Base-by-base conservation (phyloP, 2,888 invertebrate species). In the Nomada lathburiana region DNA sequence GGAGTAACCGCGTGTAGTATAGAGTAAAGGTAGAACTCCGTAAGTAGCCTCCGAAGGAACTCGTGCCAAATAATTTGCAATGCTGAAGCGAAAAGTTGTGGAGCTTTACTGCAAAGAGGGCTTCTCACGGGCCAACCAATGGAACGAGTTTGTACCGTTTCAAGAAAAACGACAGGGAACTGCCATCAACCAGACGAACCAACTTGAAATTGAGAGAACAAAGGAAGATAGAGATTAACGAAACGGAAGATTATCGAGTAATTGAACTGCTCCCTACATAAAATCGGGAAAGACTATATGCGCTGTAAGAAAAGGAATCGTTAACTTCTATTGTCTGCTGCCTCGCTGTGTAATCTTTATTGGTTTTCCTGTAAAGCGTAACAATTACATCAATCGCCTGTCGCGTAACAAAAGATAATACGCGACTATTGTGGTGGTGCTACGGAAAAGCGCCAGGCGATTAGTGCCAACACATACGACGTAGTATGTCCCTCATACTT, bases 61-160 rank as follows among this genome's bases (percentile, higher is more conserved):
- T 91, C 89, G 87, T 89, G 91, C 90, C 91, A 90, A 92, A 92
- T 90, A 93, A 92, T 93, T 92, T 93, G 92, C 91, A 93, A 92
- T 92, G 91, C 91, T 92, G 93, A 93, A 91, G 82, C 86, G 90
- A 90, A 92, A 91, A 92, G 91, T 92, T 92, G 91, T 88, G 84
- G 89, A 87, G 89, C 84, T 88, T 89, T 86, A 80, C 70, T 86
- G 82, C 83, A 73, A 77, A 82, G 81, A 79, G 63, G 71, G 74
- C 77, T 87, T 81, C 76, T 79, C 73, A 62, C 65, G 82, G 55
- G 79, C 62, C 76, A 70, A 44, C 86, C 69, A 76, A 69, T 65
- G 68, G 74, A 72, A 64, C 57, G 77, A 76, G 83, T 77, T 85
- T 78, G 76, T 83, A 62, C 65, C 42, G 76, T 52, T 18, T 55